Evolutionary conservation across 2,797 vertebrate genomes (phyloP), one percentile per base, ranked within the genome.

Genomic region (Lateolabrax maculatus): DNA sequence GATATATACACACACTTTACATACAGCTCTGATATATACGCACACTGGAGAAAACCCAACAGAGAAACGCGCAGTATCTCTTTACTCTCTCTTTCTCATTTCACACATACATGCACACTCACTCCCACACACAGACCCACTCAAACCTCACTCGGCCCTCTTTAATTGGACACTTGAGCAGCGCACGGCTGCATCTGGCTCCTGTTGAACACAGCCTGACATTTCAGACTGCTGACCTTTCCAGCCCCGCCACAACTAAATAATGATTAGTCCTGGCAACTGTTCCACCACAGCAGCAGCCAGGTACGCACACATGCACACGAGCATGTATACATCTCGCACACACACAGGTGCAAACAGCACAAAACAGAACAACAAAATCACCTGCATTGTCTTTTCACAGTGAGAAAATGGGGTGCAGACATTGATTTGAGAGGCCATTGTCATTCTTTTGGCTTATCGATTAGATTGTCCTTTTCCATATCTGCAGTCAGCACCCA

Each of bases 211-310:
- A 94, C 93, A 97, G 93, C 94, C 96, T 99, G 98, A 99, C 98
- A 98, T 99, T 99, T 99, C 96, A 97, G 97, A 97, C 96, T 96
- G 96, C 96, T 98, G 98, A 99, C 98, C 98, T 99, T 99, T 99
- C 96, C 96, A 97, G 96, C 95, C 95, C 95, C 93, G 76, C 95
- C 95, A 95, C 96, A 96, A 97, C 97, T 97, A 96, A 96, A 96
- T 97, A 99, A 98, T 99, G 97, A 99, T 98, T 96, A 97, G 96
- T 95, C 94, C 94, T 95, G 95, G 94, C 96, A 96, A 97, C 97
- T 97, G 97, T 97, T 96, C 96, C 93, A 95, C 95, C 94, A 96
- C 96, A 96, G 97, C 95, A 95, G 93, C 81, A 65, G 49, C 81
- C 85, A 89, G 83, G 83, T 91, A 87, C 72, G 61, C 76, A 93